These are phyloP conservation scores for Pycnomerus fuliginosus DNA, from an alignment of 2,888 invertebrate genomes.

Conservation along the genomic window DNA sequence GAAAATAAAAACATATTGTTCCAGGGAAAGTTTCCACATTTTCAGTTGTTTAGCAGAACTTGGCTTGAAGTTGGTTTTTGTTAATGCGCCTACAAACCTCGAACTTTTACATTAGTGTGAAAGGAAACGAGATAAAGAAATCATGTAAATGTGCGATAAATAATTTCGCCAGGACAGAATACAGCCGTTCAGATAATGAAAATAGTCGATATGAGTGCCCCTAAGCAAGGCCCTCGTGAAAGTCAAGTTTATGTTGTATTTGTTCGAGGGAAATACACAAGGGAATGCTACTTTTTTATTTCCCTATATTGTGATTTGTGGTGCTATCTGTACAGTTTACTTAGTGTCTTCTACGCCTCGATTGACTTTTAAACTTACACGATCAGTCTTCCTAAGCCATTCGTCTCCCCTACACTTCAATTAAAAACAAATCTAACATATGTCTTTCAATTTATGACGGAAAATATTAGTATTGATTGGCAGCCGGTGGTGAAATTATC, in stretches of 20 bases:
- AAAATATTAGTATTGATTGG: no score
- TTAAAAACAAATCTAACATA: no score
- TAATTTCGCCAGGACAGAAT: constrained; percentile 40
- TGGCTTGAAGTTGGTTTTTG: constrained; percentile 8
- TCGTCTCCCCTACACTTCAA: constrained; percentile 3
- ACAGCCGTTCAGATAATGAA: constrained; percentile 45
- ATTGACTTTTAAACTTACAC: constrained; percentile 27
- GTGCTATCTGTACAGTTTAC: constrained; percentile 22
- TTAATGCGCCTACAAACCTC: constrained; percentile 2
- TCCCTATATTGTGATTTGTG: constrained; percentile 40
- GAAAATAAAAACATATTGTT: constrained; percentile 29
- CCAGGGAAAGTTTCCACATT: constrained; percentile 14
- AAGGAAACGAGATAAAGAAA: no score
- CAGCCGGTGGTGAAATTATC: no score
- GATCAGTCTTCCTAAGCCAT: constrained; percentile 15
- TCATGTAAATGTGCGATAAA: constrained; percentile 31
- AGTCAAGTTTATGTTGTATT: constrained; percentile 28
- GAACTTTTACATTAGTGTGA: constrained; percentile 11
- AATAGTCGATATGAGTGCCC: constrained; percentile 38
- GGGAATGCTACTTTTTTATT: constrained; percentile 41
- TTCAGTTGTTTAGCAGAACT: constrained; percentile 19
- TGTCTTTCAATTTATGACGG: no score
- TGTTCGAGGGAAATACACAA: constrained; percentile 25
- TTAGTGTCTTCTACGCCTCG: constrained; percentile 22
- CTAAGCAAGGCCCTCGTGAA: constrained; percentile 25